Base-by-base conservation (phyloP, 2,888 invertebrate species). In the Rhagonycha lutea region DNA sequence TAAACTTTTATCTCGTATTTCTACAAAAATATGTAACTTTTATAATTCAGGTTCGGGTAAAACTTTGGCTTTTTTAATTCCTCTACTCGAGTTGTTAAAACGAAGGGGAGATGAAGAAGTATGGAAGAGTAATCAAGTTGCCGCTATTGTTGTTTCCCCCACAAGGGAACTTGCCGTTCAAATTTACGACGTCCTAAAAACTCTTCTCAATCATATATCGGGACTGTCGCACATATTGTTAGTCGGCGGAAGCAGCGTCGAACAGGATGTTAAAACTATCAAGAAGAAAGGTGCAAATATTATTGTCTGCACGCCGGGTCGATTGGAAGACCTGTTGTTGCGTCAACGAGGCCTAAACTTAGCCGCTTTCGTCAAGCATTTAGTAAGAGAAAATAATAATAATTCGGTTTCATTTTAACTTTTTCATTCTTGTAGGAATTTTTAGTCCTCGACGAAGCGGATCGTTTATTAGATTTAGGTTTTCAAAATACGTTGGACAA, bases 391-490 rank as follows among this genome's bases (percentile, higher is more conserved):
- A 18, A 62, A 60, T 60, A 29, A 67, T 69, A 63, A 70, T 69
- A 47, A 69, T 10, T 14, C 4, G 5, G 32, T 32, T 68, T 9
- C 2, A 68, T 8, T n/a, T 72, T 67, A 47, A 47, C 7, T 7
- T 26, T 26, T n/a, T n/a, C 7, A 2, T 63, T 73, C 69, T 88
- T 88, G 28, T 83, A 95, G 93, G 98, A 99, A 88, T 90, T 99
- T 62, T 88, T 99, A 47, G 92, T 99, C 1, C 89, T 99, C 24
- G 99, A 99, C 86, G 99, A 99, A 90, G 99, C 99, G 0, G 99
- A 99, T 87, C 92, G 97, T 65, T 90, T 99, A 11, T 89, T 99
- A 28, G 98, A 98, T 86, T 90, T 98, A 79, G 98, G 98, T 2
- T 99, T 99, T 87, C 94, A 94, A 81, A 89, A 92, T 12, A 92